These are phyloP conservation scores for Drosophila mojavensis DNA, from an alignment of 1,140 invertebrate species.

Conservation along the genomic window DNA sequence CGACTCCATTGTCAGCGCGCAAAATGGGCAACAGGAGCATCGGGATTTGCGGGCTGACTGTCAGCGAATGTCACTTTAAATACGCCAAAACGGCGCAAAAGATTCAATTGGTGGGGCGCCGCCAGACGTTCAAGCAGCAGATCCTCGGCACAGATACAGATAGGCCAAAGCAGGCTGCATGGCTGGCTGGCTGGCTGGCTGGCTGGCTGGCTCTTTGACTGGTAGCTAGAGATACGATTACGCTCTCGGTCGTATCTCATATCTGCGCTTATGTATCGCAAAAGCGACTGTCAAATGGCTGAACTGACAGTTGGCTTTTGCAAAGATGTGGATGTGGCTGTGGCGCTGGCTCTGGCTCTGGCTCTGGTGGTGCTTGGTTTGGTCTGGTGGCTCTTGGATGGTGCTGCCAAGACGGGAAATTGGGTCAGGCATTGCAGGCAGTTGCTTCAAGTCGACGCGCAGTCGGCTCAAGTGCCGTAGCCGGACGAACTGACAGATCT, in stretches of 20 bases:
- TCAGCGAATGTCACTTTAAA: slow-evolving; percentile 81
- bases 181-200: neutral
- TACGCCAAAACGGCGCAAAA: slow-evolving; percentile 80
- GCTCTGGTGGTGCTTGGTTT: slow-evolving; percentile 13
- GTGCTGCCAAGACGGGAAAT: slow-evolving; percentile 49
- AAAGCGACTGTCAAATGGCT: slow-evolving; percentile 80
- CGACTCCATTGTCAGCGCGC: slow-evolving; percentile 14
- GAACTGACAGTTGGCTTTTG: slow-evolving; percentile 73
- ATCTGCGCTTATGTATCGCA: slow-evolving; percentile 75
- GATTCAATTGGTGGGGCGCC: slow-evolving; percentile 78
- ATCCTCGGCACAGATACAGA: slow-evolving; percentile 35
- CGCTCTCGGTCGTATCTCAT: slow-evolving; percentile 68
- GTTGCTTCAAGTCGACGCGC: slow-evolving; percentile 34
- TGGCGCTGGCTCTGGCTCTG: slow-evolving; percentile 21
- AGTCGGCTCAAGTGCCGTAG: slow-evolving; percentile 37
- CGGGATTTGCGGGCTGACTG: slow-evolving; percentile 52
- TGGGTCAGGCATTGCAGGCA: slow-evolving; percentile 56
- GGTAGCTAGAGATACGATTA: slow-evolving; percentile 42
- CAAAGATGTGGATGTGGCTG: slow-evolving; percentile 37
- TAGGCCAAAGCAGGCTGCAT: neutral
- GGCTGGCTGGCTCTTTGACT: neutral
- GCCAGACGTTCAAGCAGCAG: slow-evolving; percentile 39
- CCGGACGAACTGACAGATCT: slow-evolving; percentile 32
- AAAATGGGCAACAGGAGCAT: slow-evolving; percentile 28
- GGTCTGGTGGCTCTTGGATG: slow-evolving; percentile 5